Conservation (phyloP, 2,888 invertebrate species). For the Tinea pellionella region DNA sequence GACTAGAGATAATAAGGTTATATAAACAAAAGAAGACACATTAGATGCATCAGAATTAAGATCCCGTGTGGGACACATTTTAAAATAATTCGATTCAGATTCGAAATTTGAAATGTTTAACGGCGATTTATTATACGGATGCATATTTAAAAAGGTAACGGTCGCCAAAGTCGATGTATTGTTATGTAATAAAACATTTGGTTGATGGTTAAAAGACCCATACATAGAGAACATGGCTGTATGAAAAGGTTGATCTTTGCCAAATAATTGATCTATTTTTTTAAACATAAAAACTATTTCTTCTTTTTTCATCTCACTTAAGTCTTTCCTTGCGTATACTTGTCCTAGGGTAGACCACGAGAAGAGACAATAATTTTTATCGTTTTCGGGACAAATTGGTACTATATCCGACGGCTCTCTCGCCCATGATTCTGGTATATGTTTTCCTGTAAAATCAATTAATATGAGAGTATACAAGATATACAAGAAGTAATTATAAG, state of each 20-base stretch:
- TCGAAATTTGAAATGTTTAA: conserved; percentile 48
- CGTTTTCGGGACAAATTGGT: conserved; percentile 70
- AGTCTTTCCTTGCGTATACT: conserved; percentile 71
- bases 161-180: conserved; percentile 50
- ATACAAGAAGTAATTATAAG: conserved; percentile 2
- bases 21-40: background rate
- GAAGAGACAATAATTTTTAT: conserved; percentile 66
- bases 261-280: conserved; percentile 78
- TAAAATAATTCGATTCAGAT: conserved; percentile 26
- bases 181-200: conserved; percentile 75
- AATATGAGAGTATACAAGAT: too few species aligned
- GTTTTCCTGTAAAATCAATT: conserved; percentile 30
- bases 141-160: conserved; percentile 31
- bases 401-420: conserved; percentile 44
- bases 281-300: conserved; percentile 79
- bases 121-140: conserved; percentile 30
- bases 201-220: conserved; percentile 73
- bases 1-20: conserved; percentile 11
- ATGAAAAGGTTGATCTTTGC: conserved; percentile 64
- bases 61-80: background rate
- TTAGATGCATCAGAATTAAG: conserved; percentile 24
- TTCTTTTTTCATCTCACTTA: conserved; percentile 66
- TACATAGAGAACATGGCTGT: conserved; percentile 77
- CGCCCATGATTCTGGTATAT: conserved; percentile 55
- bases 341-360: conserved; percentile 78